Evolutionary conservation across 2,797 vertebrate genomes (phyloP).

Genomic region (Zalophus californianus): DNA sequence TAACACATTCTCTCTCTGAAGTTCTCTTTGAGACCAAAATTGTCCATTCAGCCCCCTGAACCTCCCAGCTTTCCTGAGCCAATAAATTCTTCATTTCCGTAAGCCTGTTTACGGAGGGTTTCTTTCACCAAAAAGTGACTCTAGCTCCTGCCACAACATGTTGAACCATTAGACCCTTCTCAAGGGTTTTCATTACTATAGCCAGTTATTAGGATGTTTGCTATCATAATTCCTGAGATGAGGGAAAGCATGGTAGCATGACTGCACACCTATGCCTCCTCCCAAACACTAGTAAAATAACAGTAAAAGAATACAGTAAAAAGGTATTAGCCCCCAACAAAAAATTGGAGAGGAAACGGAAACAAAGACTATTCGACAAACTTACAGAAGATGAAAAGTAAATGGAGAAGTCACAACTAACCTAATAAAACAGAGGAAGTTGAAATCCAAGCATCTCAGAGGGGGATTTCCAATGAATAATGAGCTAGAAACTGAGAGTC

Average conservation of each 20-base stretch:
- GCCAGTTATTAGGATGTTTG: background rate
- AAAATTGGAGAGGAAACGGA: background rate
- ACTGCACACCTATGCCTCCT: background rate
- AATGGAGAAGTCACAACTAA: background rate
- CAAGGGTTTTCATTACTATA: background rate
- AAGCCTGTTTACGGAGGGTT: background rate
- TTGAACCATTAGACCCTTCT: background rate
- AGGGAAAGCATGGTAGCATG: background rate
- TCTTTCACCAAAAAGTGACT: conserved; percentile 22
- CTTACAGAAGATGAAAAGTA: background rate
- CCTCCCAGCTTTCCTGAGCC: background rate
- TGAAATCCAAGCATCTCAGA: background rate
- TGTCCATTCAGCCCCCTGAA: background rate
- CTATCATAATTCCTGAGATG: background rate
- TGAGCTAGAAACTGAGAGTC: background rate
- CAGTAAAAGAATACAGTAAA: background rate
- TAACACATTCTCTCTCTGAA: conserved; percentile 7
- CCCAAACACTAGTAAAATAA: background rate
- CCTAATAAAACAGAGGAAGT: background rate
- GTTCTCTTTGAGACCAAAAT: conserved; percentile 42
- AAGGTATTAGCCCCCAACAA: background rate
- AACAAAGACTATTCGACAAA: conserved; percentile 29
- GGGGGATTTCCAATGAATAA: conserved; percentile 23
- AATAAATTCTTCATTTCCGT: conserved; percentile 3
- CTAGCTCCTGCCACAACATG: background rate